These are phyloP conservation scores for Oligia latruncula DNA, from an alignment of 2,888 invertebrate species.

Conservation along the genomic window DNA sequence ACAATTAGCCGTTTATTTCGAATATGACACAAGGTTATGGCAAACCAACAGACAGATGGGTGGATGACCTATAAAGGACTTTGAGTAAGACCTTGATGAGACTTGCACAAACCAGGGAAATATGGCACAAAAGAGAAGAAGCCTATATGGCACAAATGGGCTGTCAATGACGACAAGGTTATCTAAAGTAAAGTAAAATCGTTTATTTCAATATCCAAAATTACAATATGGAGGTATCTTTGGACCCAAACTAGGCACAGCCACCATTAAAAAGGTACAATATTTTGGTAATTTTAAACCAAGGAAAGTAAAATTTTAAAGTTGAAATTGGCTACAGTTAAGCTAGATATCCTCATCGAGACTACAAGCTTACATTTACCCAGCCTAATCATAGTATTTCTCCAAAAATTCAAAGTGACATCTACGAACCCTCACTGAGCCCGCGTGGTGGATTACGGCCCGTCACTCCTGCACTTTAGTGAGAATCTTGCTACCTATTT, in stretches of 20 bases:
- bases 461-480: conserved; percentile 16
- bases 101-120: not conserved
- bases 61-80: not conserved
- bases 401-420: not conserved
- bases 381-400: not conserved
- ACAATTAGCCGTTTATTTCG: not conserved
- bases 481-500: conserved; percentile 1
- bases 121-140: not conserved
- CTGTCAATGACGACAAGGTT: no score
- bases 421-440: not conserved
- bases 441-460: not conserved
- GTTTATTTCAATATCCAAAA: not conserved
- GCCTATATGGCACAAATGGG: no score
- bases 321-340: not conserved
- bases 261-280: not conserved
- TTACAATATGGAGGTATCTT: not conserved
- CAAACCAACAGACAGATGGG: not conserved
- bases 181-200: not conserved
- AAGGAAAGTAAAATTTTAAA: not conserved
- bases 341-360: not conserved
- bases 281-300: not conserved
- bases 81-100: not conserved
- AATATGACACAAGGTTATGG: conserved; percentile 22
- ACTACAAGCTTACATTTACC: not conserved
- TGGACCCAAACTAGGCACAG: not conserved